A percentile compares a stretch with the other conserved stretches of the same genome.
These are phyloP conservation scores for Scaptomyza cyrtandrae DNA, from an alignment of 2,888 invertebrate genomes.

Conservation along the genomic window DNA sequence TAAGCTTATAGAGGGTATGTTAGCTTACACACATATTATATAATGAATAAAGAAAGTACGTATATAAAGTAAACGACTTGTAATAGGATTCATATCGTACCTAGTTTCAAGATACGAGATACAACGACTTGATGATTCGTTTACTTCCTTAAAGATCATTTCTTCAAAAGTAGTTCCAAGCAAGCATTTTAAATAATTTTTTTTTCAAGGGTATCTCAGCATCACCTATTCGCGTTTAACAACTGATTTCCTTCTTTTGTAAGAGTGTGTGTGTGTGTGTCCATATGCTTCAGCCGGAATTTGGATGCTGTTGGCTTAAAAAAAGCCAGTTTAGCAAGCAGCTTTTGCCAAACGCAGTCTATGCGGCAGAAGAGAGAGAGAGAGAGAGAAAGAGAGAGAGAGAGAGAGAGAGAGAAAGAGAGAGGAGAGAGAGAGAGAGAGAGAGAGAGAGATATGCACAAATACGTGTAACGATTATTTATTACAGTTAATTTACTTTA, in stretches of 20 bases:
- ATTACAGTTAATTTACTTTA: conserved; percentile 58
- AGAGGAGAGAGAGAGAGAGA: neutral
- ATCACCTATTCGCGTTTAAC: neutral
- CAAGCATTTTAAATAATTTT: neutral
- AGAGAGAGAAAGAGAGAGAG: neutral
- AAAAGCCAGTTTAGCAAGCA: conserved; percentile 48
- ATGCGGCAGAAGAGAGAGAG: conserved; percentile 18
- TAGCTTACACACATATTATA: neutral
- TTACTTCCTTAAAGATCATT: too few relatives aligned
- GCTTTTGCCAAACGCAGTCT: conserved; percentile 42
- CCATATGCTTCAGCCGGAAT: too few relatives aligned
- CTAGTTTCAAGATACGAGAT: too few relatives aligned
- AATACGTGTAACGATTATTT: conserved; percentile 56
- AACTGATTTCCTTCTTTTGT: conserved; percentile 1
- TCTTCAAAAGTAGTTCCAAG: neutral
- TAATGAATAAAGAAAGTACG: too few relatives aligned
- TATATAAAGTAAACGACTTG: too few relatives aligned
- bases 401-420: neutral
- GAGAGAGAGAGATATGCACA: too few relatives aligned
- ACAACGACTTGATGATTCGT: too few relatives aligned
- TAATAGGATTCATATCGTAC: too few relatives aligned
- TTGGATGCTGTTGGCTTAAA: conserved; percentile 27
- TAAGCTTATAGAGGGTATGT: neutral
- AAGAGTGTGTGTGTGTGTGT: neutral
- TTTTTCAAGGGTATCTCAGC: neutral